phyloP scores from a whole-genome alignment of 64 coral and sea anemone species.

The Anthopleura sola region DNA sequence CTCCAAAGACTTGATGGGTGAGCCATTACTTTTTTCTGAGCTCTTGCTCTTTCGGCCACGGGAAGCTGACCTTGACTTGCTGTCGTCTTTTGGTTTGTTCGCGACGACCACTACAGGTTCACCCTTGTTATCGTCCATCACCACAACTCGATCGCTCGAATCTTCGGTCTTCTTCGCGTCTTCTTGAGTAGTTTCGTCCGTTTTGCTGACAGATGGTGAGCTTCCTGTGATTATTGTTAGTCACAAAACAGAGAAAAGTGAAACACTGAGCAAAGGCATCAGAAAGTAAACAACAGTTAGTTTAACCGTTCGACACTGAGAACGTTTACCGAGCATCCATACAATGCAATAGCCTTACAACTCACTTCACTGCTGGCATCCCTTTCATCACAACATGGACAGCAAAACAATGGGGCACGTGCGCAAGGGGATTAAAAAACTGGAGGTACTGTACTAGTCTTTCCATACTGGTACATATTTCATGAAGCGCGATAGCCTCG shows the following conservation, averaged over 20 bases:
- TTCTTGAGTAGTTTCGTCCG: conserved; percentile 40
- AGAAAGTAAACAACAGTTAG: not conserved
- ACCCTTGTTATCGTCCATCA: conserved; percentile 66
- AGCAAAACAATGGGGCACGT: not conserved
- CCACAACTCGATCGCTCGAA: conserved; percentile 22
- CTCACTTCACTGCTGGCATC: not conserved
- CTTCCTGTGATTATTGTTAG: conserved; percentile 88
- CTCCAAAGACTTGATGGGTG: conserved; percentile 78
- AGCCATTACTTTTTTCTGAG: not conserved
- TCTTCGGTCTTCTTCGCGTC: conserved; percentile 36
- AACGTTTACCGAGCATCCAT: not conserved
- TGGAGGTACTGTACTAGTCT: too few relatives aligned
- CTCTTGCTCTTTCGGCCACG: conserved; percentile 57
- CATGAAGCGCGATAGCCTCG: not conserved
- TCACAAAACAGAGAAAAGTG: conserved; percentile 77
- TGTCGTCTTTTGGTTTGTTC: conserved; percentile 39
- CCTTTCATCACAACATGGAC: not conserved
- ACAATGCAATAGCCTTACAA: not conserved
- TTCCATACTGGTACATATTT: too few relatives aligned
- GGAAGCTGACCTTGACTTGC: conserved; percentile 44
- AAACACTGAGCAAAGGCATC: conserved; percentile 2
- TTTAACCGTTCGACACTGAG: not conserved
- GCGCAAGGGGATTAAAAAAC: not conserved
- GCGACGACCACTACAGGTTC: conserved; percentile 49
- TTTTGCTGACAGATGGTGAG: conserved; percentile 54